Evolutionary conservation across 2,797 vertebrate species (phyloP).

Genomic region (Rhinogobio ventralis): DNA sequence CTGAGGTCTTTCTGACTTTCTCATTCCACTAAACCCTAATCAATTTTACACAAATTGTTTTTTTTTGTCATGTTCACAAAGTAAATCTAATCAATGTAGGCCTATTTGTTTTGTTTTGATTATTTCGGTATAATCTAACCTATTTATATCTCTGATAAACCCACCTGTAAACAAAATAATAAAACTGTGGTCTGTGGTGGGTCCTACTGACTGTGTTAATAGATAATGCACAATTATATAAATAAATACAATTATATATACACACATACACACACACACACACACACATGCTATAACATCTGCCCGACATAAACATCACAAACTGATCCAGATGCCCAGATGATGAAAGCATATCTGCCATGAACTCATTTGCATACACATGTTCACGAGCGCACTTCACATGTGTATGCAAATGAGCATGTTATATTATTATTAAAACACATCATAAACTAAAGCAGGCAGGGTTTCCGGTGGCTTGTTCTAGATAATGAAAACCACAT

Average conservation of each 20-base stretch:
- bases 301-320: constrained; percentile 20
- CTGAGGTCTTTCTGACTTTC: background rate
- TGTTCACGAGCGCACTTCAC: background rate
- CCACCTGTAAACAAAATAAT: background rate
- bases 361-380: background rate
- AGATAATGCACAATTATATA: background rate
- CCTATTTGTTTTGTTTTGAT: background rate
- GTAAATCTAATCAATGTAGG: background rate
- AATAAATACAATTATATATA: background rate
- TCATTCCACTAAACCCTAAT: no score
- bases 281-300: background rate
- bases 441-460: background rate
- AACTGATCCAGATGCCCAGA: constrained; percentile 2
- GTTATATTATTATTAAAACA: background rate
- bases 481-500: background rate
- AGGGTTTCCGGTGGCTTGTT: background rate
- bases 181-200: background rate
- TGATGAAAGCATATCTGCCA: background rate
- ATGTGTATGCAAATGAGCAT: background rate
- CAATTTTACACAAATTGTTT: background rate
- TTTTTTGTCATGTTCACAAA: background rate
- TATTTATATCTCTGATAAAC: background rate
- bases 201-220: background rate
- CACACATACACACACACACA: no score
- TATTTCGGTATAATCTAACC: background rate